Base-by-base conservation (phyloP, 2,797 vertebrate species). In the Sebastes iracundus region DNA sequence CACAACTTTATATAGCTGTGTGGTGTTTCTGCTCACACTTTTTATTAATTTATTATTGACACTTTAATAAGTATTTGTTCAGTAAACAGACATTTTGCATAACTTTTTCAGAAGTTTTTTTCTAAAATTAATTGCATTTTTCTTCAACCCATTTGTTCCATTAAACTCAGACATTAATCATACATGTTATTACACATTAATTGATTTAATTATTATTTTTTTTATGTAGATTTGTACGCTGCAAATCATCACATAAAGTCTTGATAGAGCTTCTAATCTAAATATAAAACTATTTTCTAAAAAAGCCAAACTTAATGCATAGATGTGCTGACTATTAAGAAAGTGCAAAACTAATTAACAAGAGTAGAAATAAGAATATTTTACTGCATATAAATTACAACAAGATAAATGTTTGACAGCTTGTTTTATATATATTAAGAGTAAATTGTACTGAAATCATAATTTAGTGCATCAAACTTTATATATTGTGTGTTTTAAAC, bases 381-480 rank as follows among this genome's bases (percentile, higher is more conserved):
- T 77, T 10, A 16, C 20, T 42, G 46, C 32, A 0, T 18, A 49
- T 35, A 3, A 55, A 61, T 72, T 55, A 5, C 27, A 71, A 18
- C 38, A 27, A 3, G 13, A 4, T 8, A 63, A 4, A 5, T 49
- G 42, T 2, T 10, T 0, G 0, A 32, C n/a, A 49, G 3, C 0
- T 3, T 56, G 53, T 59, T 23, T 46, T 14, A 2, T 13, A 10
- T 75, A 4, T 33, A 33, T 33, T 33, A 5, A 8, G 0, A 49
- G 3, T 13, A 20, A 27, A 33, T 42, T 70, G 8, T 9, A 1
- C n/a, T 22, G 2, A 4, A 28, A 46, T 46, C 2, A 1, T 65
- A 23, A 65, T 32, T 23, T 20, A 25, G 2, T 1, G 9, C 16
- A 5, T 28, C 1, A 32, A 46, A 69, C 33, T 14, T 64, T 63